A percentile compares a stretch with the other conserved stretches of the same genome.
These are phyloP conservation scores for Tapera naevia DNA, from an alignment of 2,797 vertebrate genomes.

Conservation along the genomic window DNA sequence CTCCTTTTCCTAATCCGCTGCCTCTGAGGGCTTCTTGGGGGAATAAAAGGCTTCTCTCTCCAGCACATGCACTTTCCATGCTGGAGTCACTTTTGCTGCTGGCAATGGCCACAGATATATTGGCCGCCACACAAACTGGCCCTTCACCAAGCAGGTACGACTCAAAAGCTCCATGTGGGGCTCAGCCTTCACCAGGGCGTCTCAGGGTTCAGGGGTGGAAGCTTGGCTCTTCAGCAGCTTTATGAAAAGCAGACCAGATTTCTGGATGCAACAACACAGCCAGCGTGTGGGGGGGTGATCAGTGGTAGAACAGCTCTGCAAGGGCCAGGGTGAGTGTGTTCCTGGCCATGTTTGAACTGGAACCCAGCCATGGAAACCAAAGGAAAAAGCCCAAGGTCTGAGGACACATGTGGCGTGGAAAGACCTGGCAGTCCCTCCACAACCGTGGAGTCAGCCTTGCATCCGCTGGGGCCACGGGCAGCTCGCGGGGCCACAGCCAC, in stretches of 20 bases:
- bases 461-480: neutral
- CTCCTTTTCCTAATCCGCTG: fast-evolving
- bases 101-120: neutral
- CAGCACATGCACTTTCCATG: fast-evolving
- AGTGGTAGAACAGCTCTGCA: neutral
- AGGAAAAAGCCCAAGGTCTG: neutral
- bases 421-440: neutral
- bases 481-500: neutral
- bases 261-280: neutral
- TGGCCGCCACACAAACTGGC: neutral
- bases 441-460: fast-evolving
- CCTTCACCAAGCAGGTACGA: neutral
- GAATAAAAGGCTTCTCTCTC: neutral
- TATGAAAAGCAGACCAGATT: neutral
- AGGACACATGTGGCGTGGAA: fast-evolving
- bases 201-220: fast-evolving
- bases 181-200: fast-evolving
- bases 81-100: neutral
- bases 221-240: neutral
- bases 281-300: fast-evolving
- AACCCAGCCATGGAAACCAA: neutral
- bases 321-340: neutral
- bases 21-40: neutral
- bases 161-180: neutral
- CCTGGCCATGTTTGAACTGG: neutral